A percentile compares a stretch with the other conserved stretches of the same genome.
phyloP scores from a whole-genome alignment of 2,113 vertebrate genomes.

The Astur gentilis region DNA sequence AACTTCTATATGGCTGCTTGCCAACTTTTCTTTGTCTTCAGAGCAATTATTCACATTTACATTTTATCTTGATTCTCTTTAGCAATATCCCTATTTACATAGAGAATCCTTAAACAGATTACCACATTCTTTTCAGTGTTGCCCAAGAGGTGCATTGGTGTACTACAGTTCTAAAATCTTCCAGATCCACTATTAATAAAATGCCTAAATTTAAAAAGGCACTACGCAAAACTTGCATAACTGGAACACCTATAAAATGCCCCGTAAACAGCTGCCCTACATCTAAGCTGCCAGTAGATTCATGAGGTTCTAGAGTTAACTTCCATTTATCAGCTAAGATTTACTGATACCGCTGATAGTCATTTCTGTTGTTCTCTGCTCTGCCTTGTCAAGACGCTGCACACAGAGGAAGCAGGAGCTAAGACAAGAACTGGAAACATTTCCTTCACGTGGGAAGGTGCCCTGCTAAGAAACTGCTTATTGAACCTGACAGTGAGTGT shows the following conservation, averaged over 20 bases:
- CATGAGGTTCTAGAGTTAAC: background rate
- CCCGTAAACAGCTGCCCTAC: background rate
- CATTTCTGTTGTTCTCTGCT: background rate
- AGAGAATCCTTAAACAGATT: background rate
- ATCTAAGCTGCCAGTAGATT: background rate
- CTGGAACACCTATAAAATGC: background rate
- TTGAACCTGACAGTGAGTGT: conserved; percentile 1
- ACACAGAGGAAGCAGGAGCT: background rate
- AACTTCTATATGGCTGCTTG: background rate
- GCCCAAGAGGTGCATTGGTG: background rate
- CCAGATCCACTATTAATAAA: conserved; percentile 26
- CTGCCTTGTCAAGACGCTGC: background rate
- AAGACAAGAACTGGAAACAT: conserved; percentile 7
- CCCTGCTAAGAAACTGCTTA: conserved; percentile 31
- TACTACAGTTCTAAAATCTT: background rate
- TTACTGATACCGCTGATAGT: background rate
- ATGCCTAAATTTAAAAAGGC: background rate
- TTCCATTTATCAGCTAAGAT: background rate
- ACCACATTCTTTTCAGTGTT: background rate
- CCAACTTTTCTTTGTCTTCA: background rate
- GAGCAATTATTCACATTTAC: background rate
- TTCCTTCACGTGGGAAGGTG: conserved; percentile 43
- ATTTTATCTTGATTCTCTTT: background rate
- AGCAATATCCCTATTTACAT: background rate
- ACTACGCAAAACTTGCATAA: background rate